phyloP scores from a whole-genome alignment of 2,797 vertebrate species.

The Arrhamphus sclerolepis region DNA sequence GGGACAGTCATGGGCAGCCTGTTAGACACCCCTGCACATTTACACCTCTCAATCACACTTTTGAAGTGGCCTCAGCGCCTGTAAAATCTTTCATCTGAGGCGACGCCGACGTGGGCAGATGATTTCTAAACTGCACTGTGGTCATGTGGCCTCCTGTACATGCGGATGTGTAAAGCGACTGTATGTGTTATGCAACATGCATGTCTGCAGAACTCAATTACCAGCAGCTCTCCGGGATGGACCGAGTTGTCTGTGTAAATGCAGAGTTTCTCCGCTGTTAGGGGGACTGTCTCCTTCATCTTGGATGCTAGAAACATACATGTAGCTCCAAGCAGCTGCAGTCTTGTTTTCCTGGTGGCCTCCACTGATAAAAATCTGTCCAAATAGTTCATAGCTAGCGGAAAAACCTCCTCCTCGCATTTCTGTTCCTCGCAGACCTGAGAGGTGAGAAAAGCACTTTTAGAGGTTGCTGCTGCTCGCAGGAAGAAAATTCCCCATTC shows the following conservation, averaged over 20 bases:
- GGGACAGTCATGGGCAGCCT: conserved; percentile 60
- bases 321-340: conserved; percentile 94
- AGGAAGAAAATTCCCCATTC: conserved; percentile 21
- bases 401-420: conserved; percentile 98
- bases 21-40: conserved; percentile 26
- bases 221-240: conserved; percentile 92
- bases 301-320: conserved; percentile 99
- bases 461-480: conserved; percentile 8
- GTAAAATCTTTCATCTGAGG: background rate
- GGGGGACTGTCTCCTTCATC: conserved; percentile 97
- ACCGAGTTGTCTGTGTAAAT: conserved; percentile 99
- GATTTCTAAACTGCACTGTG: conserved; percentile 5
- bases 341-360: conserved; percentile 89
- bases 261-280: conserved; percentile 96
- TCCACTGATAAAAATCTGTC: conserved; percentile 97
- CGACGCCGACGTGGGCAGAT: conserved; percentile 7
- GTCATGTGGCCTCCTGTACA: conserved; percentile 18
- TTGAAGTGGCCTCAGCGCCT: no score
- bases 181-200: conserved; percentile 54
- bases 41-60: background rate
- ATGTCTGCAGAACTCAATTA: conserved; percentile 79
- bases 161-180: conserved; percentile 17
- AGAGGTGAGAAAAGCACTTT: conserved; percentile 41
- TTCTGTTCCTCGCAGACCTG: conserved; percentile 99
- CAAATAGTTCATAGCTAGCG: conserved; percentile 98